These are phyloP conservation scores for Zoanthus solanderi DNA, from an alignment of 92 coral and sea anemone species.

Conservation along the genomic window DNA sequence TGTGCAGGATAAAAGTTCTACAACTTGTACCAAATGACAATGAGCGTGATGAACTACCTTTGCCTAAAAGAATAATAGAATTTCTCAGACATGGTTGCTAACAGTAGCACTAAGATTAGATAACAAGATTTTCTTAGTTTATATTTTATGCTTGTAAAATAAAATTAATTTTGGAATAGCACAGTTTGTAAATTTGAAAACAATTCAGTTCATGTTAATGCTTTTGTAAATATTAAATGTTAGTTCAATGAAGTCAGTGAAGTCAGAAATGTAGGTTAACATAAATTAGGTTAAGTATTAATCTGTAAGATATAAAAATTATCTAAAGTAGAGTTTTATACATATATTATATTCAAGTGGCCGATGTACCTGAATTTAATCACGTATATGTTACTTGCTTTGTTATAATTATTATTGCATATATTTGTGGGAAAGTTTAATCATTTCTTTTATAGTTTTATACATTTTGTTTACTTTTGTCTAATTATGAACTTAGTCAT, in stretches of 20 bases:
- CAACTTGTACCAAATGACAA: constrained; percentile 68
- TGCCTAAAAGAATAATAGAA: constrained; percentile 79
- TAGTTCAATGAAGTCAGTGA: no score
- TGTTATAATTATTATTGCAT: no score
- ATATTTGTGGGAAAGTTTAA: not conserved
- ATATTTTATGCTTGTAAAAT: not conserved
- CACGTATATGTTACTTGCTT: no score
- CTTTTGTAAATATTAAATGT: not conserved
- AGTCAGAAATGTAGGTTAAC: no score
- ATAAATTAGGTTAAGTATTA: no score
- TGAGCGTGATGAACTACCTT: constrained; percentile 76
- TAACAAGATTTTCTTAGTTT: not conserved
- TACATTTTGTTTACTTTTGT: not conserved
- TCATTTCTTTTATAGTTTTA: not conserved
- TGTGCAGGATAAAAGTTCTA: constrained; percentile 76
- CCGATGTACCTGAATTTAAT: no score
- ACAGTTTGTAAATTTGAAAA: not conserved
- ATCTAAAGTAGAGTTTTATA: no score
- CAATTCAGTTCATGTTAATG: not conserved
- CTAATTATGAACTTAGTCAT: not conserved
- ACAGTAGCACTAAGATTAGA: not conserved
- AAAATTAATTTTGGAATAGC: not conserved
- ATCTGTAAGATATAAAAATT: no score
- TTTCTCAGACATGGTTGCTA: constrained; percentile 64
- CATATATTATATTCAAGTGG: no score